phyloP scores from a whole-genome alignment of 2,888 invertebrate genomes.

The Hipparchia semele region DNA sequence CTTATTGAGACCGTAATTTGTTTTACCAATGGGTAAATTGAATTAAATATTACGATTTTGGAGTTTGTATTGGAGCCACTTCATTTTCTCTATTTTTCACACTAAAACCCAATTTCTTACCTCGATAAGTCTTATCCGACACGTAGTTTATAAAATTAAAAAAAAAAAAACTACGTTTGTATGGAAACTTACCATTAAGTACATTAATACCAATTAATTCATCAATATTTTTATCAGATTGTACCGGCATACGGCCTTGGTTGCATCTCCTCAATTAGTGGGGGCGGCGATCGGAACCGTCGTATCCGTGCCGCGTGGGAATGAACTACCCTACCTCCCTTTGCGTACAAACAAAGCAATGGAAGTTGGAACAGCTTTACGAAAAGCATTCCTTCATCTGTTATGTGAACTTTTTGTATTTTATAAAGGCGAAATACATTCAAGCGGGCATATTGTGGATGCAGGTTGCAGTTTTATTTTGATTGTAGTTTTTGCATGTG shows the following conservation, averaged over 20 bases:
- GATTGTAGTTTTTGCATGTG: too few species aligned
- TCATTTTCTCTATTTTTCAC: too few species aligned
- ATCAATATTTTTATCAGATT: conserved; percentile 23
- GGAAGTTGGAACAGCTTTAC: conserved; percentile 34
- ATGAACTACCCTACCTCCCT: conserved; percentile 61
- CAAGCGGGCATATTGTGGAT: conserved; percentile 7
- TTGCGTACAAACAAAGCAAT: conserved; percentile 50
- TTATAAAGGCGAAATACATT: conserved; percentile 13
- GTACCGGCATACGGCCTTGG: conserved; percentile 52
- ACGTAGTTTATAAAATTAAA: too few species aligned
- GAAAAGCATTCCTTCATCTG: conserved; percentile 34
- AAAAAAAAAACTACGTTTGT: too few species aligned
- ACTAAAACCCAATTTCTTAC: too few species aligned
- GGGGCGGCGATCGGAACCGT: conserved; percentile 74
- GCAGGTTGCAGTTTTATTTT: conserved; percentile 11
- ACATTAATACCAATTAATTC: conserved; percentile 18
- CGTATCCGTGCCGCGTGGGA: conserved; percentile 71
- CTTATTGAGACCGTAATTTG: too few species aligned
- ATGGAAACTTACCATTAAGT: background rate
- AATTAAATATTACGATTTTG: too few species aligned
- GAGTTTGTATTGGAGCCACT: too few species aligned
- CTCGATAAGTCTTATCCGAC: too few species aligned
- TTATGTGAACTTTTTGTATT: conserved; percentile 12
- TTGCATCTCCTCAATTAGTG: conserved; percentile 70
- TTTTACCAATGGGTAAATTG: too few species aligned